Percentiles rank a stretch among this genome's conserved stretches.
Conservation (phyloP, 2,888 invertebrate genomes). For the Tiliacea citrago region DNA sequence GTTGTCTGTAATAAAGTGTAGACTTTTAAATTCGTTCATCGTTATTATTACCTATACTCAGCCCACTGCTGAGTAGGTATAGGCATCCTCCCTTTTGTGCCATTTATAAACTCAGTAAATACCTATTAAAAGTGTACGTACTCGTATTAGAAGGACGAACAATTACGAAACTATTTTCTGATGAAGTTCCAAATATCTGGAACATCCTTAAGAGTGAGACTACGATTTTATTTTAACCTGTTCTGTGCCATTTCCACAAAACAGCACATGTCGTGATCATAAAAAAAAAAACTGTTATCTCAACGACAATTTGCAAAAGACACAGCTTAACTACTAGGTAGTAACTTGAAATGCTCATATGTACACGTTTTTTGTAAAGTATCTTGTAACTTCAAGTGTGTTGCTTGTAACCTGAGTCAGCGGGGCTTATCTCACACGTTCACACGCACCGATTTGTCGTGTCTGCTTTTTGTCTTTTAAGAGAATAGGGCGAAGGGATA, state of each 20-base stretch:
- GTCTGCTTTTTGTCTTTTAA: conserved; percentile 79
- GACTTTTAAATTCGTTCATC: too few relatives aligned
- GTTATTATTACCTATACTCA: too few relatives aligned
- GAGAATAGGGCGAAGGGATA: conserved; percentile 46
- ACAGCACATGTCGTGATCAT: neutral
- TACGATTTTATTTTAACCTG: neutral
- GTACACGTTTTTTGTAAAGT: conserved; percentile 70
- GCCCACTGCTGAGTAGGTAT: too few relatives aligned
- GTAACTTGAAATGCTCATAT: conserved; percentile 66
- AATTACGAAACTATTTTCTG: too few relatives aligned
- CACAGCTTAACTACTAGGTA: conserved; percentile 26
- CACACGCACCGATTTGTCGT: conserved; percentile 79
- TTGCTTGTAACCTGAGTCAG: conserved; percentile 65
- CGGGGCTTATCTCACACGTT: conserved; percentile 77
- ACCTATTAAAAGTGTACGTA: too few relatives aligned
- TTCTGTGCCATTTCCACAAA: neutral
- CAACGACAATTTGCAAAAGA: conserved; percentile 42
- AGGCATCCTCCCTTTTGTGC: too few relatives aligned
- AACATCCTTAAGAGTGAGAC: neutral
- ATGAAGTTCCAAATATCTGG: neutral
- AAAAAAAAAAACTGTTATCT: conserved; percentile 34
- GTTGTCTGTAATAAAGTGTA: conserved; percentile 11
- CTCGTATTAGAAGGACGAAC: too few relatives aligned
- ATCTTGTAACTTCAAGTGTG: conserved; percentile 68
- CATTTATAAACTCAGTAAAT: too few relatives aligned